These are phyloP conservation scores for Rhinogobius similis DNA, from an alignment of 2,113 vertebrate species.

Conservation along the genomic window DNA sequence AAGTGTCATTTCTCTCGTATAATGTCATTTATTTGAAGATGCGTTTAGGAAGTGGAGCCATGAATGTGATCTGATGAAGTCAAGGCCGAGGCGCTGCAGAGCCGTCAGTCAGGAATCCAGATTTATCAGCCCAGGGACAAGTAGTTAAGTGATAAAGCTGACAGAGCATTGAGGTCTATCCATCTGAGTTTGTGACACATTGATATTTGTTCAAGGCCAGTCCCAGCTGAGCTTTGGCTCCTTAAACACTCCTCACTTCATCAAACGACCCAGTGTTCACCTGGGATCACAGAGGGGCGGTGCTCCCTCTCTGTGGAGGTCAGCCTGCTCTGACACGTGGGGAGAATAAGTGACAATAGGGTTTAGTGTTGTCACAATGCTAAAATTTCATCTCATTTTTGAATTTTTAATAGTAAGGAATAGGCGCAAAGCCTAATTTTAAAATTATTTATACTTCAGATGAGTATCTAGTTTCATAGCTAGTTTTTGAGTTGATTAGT, in stretches of 20 bases:
- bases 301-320: constrained; percentile 26
- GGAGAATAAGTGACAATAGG: background rate
- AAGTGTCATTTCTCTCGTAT: constrained; percentile 66
- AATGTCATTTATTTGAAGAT: constrained; percentile 71
- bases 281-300: constrained; percentile 42
- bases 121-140: constrained; percentile 65
- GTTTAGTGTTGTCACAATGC: too few species aligned
- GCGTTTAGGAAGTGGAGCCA: constrained; percentile 42
- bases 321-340: background rate
- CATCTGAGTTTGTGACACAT: constrained; percentile 50
- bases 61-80: constrained; percentile 63
- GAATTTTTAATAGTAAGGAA: too few species aligned
- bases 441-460: too few species aligned
- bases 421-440: too few species aligned
- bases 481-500: too few species aligned
- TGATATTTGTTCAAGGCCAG: constrained; percentile 61
- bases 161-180: constrained; percentile 47
- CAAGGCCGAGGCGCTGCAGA: constrained; percentile 50
- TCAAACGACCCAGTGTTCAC: constrained; percentile 53
- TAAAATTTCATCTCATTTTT: too few species aligned
- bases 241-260: constrained; percentile 54
- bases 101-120: constrained; percentile 48
- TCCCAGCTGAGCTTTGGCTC: constrained; percentile 51
- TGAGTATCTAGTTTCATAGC: too few species aligned
- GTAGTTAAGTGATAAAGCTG: constrained; percentile 65